These are phyloP conservation scores for Dysdera silvatica DNA, from an alignment of 1,140 invertebrate species.

Conservation along the genomic window DNA sequence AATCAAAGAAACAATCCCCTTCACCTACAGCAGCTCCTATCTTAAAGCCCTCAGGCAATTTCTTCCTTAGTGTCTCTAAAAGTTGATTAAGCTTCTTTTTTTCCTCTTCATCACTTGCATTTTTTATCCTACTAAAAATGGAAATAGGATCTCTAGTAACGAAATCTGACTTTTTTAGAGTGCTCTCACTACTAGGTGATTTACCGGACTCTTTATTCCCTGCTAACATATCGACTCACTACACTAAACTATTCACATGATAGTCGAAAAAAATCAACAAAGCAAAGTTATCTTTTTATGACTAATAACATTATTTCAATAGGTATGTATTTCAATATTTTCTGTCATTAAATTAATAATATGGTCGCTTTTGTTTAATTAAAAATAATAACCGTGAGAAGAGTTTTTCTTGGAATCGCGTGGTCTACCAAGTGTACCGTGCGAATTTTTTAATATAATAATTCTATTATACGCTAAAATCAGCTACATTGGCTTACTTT, in stretches of 20 bases:
- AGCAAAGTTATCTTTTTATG: background rate
- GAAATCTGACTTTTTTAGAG: conserved; percentile 1
- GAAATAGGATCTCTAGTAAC: conserved; percentile 5
- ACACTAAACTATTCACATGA: background rate
- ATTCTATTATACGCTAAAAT: background rate
- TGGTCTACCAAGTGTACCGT: background rate
- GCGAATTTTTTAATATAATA: conserved; percentile 3
- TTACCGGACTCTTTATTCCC: background rate
- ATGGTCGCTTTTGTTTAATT: background rate
- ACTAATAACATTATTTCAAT: conserved; percentile 3
- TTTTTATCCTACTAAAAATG: conserved; percentile 7
- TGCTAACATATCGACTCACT: conserved; percentile 1
- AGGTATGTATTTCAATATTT: conserved; percentile 2
- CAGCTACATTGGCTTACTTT: conserved; percentile 5
- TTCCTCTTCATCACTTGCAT: background rate
- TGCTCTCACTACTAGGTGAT: background rate
- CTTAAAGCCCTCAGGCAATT: conserved; percentile 18
- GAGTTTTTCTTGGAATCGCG: background rate
- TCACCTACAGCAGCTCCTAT: conserved; percentile 19
- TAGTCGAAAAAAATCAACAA: background rate
- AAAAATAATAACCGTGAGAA: background rate
- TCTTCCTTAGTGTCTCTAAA: conserved; percentile 6
- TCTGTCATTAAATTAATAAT: conserved; percentile 2
- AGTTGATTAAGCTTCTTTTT: conserved; percentile 7
- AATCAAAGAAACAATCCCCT: conserved; percentile 24